A percentile compares a stretch with the other conserved stretches of the same genome.
Evolutionary conservation across 2,888 invertebrate genomes (phyloP).

Genomic region (Calameuta filiformis): DNA sequence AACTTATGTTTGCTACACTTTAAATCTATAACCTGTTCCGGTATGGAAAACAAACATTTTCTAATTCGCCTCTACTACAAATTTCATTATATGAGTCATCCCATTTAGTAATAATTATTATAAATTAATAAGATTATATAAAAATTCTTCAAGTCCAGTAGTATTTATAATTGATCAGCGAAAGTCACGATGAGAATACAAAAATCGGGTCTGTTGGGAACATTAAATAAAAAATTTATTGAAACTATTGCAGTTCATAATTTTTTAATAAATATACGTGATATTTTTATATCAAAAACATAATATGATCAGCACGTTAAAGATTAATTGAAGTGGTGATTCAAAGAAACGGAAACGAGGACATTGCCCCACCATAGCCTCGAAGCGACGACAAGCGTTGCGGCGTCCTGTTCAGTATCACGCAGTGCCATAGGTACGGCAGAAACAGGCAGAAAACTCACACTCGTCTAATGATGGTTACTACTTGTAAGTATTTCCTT

Average conservation of each 20-base stretch:
- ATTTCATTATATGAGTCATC: not conserved
- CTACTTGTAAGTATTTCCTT: slow-evolving; percentile 18
- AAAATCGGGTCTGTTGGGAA: not conserved
- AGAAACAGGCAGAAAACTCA: slow-evolving; percentile 2
- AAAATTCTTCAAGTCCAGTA: not conserved
- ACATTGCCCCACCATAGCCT: not conserved
- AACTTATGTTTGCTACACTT: not conserved
- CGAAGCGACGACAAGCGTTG: not conserved
- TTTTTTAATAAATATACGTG: not conserved
- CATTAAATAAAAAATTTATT: not conserved
- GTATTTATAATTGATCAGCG: not conserved
- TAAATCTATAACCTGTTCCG: not conserved
- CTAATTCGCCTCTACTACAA: not conserved
- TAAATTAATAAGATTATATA: not conserved
- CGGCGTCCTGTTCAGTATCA: not conserved
- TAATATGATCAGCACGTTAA: not conserved
- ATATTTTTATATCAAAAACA: not conserved
- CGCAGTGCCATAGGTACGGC: not conserved
- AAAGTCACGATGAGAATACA: not conserved
- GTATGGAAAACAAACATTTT: not conserved
- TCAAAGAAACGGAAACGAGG: not conserved
- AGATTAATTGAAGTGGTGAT: not conserved
- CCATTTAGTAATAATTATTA: not conserved
- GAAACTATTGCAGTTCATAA: not conserved
- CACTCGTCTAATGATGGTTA: slow-evolving; percentile 15